A percentile compares a stretch with the other conserved stretches of the same genome.
These are phyloP conservation scores for Chanos chanos DNA, from an alignment of 2,797 vertebrate species.

Conservation along the genomic window DNA sequence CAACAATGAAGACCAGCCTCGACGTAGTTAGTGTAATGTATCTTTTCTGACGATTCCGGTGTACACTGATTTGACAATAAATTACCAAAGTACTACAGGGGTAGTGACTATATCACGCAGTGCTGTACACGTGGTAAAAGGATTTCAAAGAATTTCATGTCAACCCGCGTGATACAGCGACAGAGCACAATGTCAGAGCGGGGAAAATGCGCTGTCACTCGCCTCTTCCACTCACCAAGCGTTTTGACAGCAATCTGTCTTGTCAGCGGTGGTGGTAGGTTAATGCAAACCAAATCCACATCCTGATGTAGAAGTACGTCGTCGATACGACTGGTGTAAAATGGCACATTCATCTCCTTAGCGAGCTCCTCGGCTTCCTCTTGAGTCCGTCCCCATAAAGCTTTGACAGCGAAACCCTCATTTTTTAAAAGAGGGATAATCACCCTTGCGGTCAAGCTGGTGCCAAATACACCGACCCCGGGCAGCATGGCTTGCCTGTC, in stretches of 20 bases:
- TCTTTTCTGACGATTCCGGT: no score
- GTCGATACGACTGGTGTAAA: slow-evolving; percentile 96
- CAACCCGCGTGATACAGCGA: no score
- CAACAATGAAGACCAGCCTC: no score
- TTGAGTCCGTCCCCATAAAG: slow-evolving; percentile 93
- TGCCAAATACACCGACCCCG: slow-evolving; percentile 96
- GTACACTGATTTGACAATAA: no score
- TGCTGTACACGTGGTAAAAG: no score
- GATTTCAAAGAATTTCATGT: no score
- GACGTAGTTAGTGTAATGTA: no score
- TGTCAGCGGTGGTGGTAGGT: slow-evolving; percentile 94
- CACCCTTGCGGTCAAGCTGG: slow-evolving; percentile 90
- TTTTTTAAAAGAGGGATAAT: slow-evolving; percentile 94
- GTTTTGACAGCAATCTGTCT: slow-evolving; percentile 96
- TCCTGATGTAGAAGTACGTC: slow-evolving; percentile 96
- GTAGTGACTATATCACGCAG: no score
- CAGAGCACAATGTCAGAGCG: no score
- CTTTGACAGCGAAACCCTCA: slow-evolving; percentile 92
- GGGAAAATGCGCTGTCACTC: neutral
- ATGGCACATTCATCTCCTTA: slow-evolving; percentile 94
- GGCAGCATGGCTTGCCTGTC: slow-evolving; percentile 85
- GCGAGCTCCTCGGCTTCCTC: slow-evolving; percentile 98
- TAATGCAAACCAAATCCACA: slow-evolving; percentile 95
- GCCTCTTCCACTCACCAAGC: slow-evolving; percentile 78
- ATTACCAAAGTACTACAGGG: no score